Evolutionary conservation across 1,140 invertebrate species (phyloP).

Genomic region (Globodera rostochiensis): DNA sequence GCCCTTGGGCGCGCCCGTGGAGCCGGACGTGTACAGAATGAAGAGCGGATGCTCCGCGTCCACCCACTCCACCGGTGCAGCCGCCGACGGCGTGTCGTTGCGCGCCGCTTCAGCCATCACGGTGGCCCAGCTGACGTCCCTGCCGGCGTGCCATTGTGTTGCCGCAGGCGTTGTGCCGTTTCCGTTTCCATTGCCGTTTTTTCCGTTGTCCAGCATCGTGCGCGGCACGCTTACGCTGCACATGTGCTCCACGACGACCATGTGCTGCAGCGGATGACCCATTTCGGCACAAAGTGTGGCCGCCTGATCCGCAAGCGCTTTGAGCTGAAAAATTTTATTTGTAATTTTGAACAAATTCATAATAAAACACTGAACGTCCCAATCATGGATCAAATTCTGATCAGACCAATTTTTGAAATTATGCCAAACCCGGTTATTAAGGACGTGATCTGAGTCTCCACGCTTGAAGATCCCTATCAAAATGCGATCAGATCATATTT

Average conservation of each 20-base stretch:
- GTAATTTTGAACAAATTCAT: background rate
- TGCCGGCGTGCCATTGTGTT: background rate
- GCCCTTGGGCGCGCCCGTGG: slow-evolving; percentile 95
- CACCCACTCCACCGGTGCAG: slow-evolving; percentile 81
- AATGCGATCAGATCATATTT: too few relatives aligned
- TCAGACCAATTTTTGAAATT: too few relatives aligned
- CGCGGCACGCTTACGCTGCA: slow-evolving; percentile 35
- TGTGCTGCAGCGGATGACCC: slow-evolving; percentile 37
- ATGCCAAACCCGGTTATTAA: too few relatives aligned
- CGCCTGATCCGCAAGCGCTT: slow-evolving; percentile 53
- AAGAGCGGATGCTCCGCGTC: slow-evolving; percentile 91
- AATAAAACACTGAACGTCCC: too few relatives aligned
- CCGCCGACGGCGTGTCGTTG: slow-evolving; percentile 77
- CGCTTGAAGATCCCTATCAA: too few relatives aligned
- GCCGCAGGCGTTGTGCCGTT: background rate
- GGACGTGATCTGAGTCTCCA: too few relatives aligned
- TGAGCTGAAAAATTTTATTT: slow-evolving; percentile 49
- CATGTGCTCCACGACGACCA: slow-evolving; percentile 50
- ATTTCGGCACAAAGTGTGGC: slow-evolving; percentile 40
- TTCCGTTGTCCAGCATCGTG: background rate
- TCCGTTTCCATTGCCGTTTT: slow-evolving; percentile 11
- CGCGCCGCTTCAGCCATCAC: slow-evolving; percentile 35
- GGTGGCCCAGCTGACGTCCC: slow-evolving; percentile 37
- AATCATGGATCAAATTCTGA: too few relatives aligned
- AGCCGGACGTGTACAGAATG: slow-evolving; percentile 94